These are phyloP conservation scores for Neofelis nebulosa DNA, from an alignment of 2,113 vertebrate species.

Conservation along the genomic window DNA sequence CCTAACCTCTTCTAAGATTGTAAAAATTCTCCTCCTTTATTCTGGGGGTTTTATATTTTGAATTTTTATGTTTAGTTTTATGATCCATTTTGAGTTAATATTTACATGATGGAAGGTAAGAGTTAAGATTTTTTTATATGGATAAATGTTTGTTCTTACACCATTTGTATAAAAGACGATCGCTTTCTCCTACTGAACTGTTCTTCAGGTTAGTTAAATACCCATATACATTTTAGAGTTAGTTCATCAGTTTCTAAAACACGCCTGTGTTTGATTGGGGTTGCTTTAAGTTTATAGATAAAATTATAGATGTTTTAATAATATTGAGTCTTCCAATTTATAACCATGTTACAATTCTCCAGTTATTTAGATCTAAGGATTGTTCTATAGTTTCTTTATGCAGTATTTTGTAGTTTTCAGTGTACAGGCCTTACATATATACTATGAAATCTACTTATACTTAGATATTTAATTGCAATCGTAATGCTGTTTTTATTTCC, in stretches of 20 bases:
- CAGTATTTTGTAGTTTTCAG: background rate
- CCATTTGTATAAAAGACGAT: background rate
- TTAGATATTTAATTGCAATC: background rate
- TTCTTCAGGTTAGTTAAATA: background rate
- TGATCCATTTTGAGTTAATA: background rate
- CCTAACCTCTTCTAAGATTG: background rate
- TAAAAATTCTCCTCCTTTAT: background rate
- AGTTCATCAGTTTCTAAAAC: background rate
- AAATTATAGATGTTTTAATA: background rate
- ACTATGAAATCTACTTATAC: background rate
- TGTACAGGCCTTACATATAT: background rate
- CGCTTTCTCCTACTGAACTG: background rate
- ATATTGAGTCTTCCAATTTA: background rate
- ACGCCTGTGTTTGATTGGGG: background rate
- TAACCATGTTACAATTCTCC: background rate
- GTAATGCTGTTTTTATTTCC: background rate
- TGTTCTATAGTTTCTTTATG: background rate
- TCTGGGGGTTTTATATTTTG: background rate
- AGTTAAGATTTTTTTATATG: background rate
- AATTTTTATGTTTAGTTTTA: background rate
- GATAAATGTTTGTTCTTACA: background rate
- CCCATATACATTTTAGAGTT: background rate
- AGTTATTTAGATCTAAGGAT: background rate
- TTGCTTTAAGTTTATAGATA: background rate
- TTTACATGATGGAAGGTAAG: background rate